Evolutionary conservation across 2,797 vertebrate genomes (phyloP).

Genomic region (Galago senegalensis): DNA sequence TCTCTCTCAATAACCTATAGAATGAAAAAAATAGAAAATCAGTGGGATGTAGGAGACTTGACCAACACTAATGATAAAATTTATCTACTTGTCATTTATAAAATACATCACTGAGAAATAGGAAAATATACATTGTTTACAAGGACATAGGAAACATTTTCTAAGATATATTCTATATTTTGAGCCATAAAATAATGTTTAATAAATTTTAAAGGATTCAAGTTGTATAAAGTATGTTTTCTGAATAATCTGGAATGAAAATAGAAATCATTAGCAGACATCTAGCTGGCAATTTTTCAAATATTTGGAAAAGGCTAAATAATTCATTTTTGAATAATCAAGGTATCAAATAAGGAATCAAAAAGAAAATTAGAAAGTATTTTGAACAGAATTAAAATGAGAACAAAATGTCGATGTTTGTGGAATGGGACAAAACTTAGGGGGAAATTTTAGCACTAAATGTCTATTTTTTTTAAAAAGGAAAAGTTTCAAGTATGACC

Average conservation of each 20-base stretch:
- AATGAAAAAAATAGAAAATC: background rate
- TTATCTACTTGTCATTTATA: background rate
- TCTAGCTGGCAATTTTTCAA: background rate
- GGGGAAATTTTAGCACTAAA: background rate
- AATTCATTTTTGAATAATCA: background rate
- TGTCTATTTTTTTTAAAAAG: background rate
- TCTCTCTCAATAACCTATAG: background rate
- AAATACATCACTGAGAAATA: background rate
- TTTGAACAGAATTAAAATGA: background rate
- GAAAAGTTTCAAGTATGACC: background rate
- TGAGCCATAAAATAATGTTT: background rate
- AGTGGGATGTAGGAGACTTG: background rate
- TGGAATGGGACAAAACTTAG: background rate
- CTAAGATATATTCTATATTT: background rate
- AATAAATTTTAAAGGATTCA: background rate
- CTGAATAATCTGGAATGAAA: background rate
- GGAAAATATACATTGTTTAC: background rate
- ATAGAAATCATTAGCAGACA: conserved; percentile 1
- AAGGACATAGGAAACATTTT: background rate
- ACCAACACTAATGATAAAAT: background rate
- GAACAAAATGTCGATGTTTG: background rate
- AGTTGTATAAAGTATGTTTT: background rate
- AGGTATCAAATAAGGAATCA: background rate
- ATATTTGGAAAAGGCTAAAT: background rate
- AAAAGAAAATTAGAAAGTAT: background rate